Percentiles rank a stretch among this genome's conserved stretches.
Conservation (phyloP, 1,140 invertebrate genomes). For the Cotesia typhae region DNA sequence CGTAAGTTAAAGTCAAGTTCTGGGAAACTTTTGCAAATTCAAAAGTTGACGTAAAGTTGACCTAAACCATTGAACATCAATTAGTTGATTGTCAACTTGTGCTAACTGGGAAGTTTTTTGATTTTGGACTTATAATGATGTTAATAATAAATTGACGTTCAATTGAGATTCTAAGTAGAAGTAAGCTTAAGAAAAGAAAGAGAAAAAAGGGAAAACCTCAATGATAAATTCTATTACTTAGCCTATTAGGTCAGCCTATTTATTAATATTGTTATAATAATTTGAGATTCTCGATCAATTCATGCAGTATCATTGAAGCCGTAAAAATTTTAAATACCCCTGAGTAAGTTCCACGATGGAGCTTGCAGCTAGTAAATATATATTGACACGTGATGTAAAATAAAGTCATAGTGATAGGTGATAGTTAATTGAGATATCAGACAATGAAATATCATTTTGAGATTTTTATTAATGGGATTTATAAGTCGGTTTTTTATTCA, state of each 20-base stretch:
- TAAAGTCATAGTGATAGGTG: background rate
- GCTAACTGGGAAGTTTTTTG: too few relatives aligned
- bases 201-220: too few relatives aligned
- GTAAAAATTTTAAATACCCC: constrained; percentile 61
- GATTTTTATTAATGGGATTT: background rate
- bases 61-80: too few relatives aligned
- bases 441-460: constrained; percentile 1
- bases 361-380: constrained; percentile 6
- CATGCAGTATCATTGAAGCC: constrained; percentile 61
- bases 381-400: constrained; percentile 27
- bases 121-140: too few relatives aligned
- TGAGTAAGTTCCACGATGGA: constrained; percentile 50
- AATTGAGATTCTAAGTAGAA: too few relatives aligned
- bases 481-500: background rate
- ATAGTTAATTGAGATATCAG: constrained; percentile 1
- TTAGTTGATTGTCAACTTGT: too few relatives aligned
- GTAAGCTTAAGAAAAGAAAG: too few relatives aligned
- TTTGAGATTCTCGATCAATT: constrained; percentile 58
- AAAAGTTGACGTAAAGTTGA: too few relatives aligned
- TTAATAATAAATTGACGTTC: too few relatives aligned
- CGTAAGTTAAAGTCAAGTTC: too few relatives aligned
- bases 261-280: constrained; percentile 25
- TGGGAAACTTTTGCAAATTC: too few relatives aligned
- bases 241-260: background rate
- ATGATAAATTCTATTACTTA: too few relatives aligned